Evolutionary conservation across 2,888 invertebrate species (phyloP), one percentile per base, ranked within the genome.

Genomic region (Drosophila nigricruria): DNA sequence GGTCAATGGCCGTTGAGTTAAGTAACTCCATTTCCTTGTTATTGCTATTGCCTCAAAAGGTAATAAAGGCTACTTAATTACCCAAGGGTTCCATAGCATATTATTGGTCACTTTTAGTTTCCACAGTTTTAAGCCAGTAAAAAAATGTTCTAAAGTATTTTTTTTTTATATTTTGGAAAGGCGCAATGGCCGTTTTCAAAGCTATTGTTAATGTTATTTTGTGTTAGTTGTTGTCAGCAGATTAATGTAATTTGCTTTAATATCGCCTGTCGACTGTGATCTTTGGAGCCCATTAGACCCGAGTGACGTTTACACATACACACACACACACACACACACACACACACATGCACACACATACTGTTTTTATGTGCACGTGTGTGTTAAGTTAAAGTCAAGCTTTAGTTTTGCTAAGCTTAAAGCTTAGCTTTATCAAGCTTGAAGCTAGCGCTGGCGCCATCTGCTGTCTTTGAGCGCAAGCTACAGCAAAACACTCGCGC

Each of bases 241-340:
- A 82, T 75, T 81, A 78, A 63, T 72, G 73, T 69, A 76, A 83
- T 77, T 84, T 73, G 63, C 74, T 72, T 70, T 71, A 80, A 80
- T 77, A 71, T 71, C 58, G 47, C 66, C 65, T 34, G 69, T 58
- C 72, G 70, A 61, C 69, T 73, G 10, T 81, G 88, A 89, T 80
- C 89, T 86, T 89, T 86, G 88, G 49, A 69, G 58, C 68, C 77
- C 63, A 79, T 87, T 83, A 71, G 58, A 70, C 43, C 57, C 56
- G 43, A 71, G 38, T 58, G 50, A 45, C 50, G 42, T 59, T 34
- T 50, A 16, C 42, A 38, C 38, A 14, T 5, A 20, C 25, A 14
- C 16, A 34, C 20, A 43, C 12, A n/a, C 30, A 47, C 27, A 45
- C 25, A 27, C 36, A 23, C 30, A 49, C 40, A 32, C 49, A 18